Conservation (phyloP, 2,113 vertebrate genomes). For the Thermophis baileyi region DNA sequence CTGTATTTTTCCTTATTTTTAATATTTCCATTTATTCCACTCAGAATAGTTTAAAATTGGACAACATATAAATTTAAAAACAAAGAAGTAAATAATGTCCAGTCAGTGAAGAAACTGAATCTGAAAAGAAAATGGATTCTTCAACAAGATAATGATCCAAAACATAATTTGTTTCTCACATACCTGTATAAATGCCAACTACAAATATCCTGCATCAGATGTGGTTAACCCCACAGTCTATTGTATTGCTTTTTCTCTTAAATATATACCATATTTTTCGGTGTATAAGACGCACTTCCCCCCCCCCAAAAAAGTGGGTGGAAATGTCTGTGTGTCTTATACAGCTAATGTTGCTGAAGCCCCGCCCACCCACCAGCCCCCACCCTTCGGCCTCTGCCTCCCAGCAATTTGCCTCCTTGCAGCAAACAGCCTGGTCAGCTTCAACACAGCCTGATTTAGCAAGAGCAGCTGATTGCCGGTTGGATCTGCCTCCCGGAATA, state of each 20-base stretch:
- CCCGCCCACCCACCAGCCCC: too few relatives aligned
- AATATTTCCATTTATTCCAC: background rate
- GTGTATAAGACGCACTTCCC: too few relatives aligned
- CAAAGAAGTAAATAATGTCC: background rate
- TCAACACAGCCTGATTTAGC: too few relatives aligned
- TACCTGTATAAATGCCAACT: background rate
- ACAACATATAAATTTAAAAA: background rate
- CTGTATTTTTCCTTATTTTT: background rate
- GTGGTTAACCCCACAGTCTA: background rate
- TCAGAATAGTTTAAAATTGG: background rate
- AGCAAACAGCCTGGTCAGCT: too few relatives aligned
- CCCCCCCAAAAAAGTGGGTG: too few relatives aligned
- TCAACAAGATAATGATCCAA: background rate
- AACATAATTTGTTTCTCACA: background rate
- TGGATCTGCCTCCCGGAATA: too few relatives aligned
- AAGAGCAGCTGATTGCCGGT: too few relatives aligned
- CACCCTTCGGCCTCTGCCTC: too few relatives aligned
- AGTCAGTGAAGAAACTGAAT: background rate
- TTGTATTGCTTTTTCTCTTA: background rate
- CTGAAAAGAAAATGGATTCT: background rate
- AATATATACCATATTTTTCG: background rate
- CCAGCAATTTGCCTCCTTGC: too few relatives aligned
- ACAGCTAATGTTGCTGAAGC: too few relatives aligned
- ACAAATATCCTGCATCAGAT: background rate
- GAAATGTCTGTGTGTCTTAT: too few relatives aligned